Evolutionary conservation across 2,113 vertebrate species (phyloP).

Genomic region (Paraplagusia blochii): DNA sequence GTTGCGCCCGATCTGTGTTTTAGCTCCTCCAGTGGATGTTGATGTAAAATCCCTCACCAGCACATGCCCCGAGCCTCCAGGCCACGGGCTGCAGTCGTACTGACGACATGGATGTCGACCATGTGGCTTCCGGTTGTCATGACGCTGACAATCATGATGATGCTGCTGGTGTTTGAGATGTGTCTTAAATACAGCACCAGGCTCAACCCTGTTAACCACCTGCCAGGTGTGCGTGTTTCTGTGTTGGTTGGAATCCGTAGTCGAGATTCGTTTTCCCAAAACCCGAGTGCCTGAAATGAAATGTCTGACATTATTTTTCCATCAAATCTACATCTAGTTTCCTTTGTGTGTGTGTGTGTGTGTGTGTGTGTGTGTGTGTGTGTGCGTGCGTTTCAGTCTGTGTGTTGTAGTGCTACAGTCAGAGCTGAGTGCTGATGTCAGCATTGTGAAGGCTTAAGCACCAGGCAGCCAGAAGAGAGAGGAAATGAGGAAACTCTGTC

Average conservation of each 20-base stretch:
- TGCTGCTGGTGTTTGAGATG: conserved; percentile 30
- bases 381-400: conserved; percentile 24
- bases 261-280: not conserved
- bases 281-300: not conserved
- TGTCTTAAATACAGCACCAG: conserved; percentile 19
- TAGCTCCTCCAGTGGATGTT: too few species aligned
- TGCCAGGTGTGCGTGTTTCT: conserved; percentile 20
- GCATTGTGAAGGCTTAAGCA: conserved; percentile 68
- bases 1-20: too few species aligned
- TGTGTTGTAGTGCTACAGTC: conserved; percentile 39
- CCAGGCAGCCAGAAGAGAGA: conserved; percentile 63
- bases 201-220: conserved; percentile 36
- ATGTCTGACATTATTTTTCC: not conserved
- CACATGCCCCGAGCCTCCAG: not conserved
- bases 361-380: conserved; percentile 33
- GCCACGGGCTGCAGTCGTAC: conserved; percentile 5
- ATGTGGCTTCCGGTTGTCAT: conserved; percentile 32
- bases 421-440: conserved; percentile 74
- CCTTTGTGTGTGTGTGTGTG: conserved; percentile 29
- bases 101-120: conserved; percentile 29
- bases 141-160: conserved; percentile 28
- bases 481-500: conserved; percentile 62
- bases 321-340: not conserved
- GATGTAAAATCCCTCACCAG: not conserved
- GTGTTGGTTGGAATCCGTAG: not conserved